Base-by-base conservation (phyloP, 2,888 invertebrate genomes). In the Dynastes grantii region DNA sequence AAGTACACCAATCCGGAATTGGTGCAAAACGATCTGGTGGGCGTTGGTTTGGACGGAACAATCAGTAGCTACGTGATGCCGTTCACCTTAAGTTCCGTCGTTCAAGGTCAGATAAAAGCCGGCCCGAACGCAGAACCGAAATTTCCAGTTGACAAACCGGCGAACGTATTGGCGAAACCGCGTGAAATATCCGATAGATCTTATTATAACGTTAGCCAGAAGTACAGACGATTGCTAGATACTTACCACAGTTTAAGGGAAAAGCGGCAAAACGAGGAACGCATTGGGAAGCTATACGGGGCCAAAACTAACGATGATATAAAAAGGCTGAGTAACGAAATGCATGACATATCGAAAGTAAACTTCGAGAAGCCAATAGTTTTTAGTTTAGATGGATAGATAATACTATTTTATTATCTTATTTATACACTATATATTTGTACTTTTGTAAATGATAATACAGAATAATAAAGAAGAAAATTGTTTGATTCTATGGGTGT, bases 341-440 rank as follows among this genome's bases (percentile, higher is more conserved):
- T 78, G 55, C 67, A 79, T 2, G 83, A 84, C 16, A 71, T 84
- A n/a, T 83, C 81, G 58, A 82, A 83, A 51, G 81, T 83, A 11
- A 84, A 83, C 77, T 87, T 85, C 77, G 87, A 87, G 82, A 80
- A 85, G 53, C 87, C 87, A 1, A 77, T 86, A 80, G 85, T 87
- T 73, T 86, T 84, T 84, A 85, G 84, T 81, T 82, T 86, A 82
- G 84, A 84, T 78, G 80, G 80, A 76, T 81, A 81, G 80, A 68
- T 27, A 53, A 77, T 61, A 68, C 58, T 76, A 51, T 58, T 76
- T 76, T 55, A 32, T 67, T 78, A 68, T 65, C 45, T 78, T 68
- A 67, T 78, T 63, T 79, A 79, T 58, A 76, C 55, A 70, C 32
- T 37, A 27, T 76, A 40, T 58, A 45, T 76, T 45, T 70, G 9